Evolutionary conservation across 2,797 vertebrate genomes (phyloP).

Genomic region (Pampus argenteus): DNA sequence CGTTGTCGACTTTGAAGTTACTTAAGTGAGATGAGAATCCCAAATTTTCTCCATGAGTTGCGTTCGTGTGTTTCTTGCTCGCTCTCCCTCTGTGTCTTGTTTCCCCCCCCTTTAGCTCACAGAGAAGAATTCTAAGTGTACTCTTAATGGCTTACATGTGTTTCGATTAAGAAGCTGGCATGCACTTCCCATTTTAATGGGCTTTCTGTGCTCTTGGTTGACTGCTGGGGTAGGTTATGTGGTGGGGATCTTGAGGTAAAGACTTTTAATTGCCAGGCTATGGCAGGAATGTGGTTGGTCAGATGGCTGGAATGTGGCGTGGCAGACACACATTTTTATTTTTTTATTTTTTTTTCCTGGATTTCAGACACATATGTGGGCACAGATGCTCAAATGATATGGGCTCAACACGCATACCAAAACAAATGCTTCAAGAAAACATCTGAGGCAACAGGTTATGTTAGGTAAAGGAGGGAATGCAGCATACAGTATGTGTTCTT

Average conservation of each 20-base stretch:
- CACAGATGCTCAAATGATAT: conserved; percentile 56
- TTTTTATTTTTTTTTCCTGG: conserved; percentile 49
- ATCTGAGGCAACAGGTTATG: conserved; percentile 31
- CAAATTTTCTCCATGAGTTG: conserved; percentile 55
- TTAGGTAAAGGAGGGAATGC: conserved; percentile 15
- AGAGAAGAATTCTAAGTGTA: conserved; percentile 83
- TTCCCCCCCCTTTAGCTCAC: conserved; percentile 62
- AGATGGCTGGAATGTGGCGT: conserved; percentile 70
- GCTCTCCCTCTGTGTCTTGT: conserved; percentile 54
- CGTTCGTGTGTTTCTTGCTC: conserved; percentile 66
- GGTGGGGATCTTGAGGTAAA: conserved; percentile 72
- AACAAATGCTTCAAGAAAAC: conserved; percentile 12
- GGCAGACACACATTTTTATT: conserved; percentile 49
- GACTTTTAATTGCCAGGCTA: conserved; percentile 76
- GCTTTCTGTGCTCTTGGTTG: conserved; percentile 74
- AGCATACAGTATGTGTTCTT: background rate
- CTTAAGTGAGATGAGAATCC: conserved; percentile 62
- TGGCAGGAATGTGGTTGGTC: conserved; percentile 77
- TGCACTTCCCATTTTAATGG: conserved; percentile 80
- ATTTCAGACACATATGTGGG: conserved; percentile 54
- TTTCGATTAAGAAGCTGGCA: conserved; percentile 85
- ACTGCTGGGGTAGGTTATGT: conserved; percentile 69
- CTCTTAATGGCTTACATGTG: conserved; percentile 86
- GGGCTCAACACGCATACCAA: conserved; percentile 13
- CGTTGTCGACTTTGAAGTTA: conserved; percentile 52